phyloP scores from a whole-genome alignment of 2,113 vertebrate genomes.

The Ammodytes dubius region DNA sequence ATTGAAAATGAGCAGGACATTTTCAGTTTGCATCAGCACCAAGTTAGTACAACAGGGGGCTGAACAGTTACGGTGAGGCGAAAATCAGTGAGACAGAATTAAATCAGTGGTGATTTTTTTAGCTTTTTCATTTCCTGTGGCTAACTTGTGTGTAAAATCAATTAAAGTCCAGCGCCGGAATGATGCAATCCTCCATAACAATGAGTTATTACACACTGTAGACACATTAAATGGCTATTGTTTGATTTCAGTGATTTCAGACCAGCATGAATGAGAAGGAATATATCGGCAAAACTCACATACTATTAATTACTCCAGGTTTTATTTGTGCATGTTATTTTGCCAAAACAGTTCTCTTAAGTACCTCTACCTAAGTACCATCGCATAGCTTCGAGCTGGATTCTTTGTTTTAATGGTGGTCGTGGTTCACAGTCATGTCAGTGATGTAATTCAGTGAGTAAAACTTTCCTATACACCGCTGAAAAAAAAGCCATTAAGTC shows the following conservation, averaged over 20 bases:
- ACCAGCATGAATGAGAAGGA: background rate
- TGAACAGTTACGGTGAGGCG: background rate
- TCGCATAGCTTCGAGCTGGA: constrained; percentile 8
- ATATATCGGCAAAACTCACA: background rate
- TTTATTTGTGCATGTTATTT: constrained; percentile 4
- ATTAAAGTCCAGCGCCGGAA: background rate
- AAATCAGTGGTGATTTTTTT: background rate
- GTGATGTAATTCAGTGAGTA: constrained; percentile 71
- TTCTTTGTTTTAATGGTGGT: constrained; percentile 32
- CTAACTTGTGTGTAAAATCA: background rate
- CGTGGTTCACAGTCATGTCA: constrained; percentile 59
- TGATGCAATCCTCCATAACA: background rate
- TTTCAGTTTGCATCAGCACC: background rate
- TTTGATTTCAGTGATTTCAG: background rate
- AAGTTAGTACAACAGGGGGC: background rate
- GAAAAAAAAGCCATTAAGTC: constrained; percentile 27
- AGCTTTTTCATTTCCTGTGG: background rate
- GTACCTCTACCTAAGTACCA: constrained; percentile 1
- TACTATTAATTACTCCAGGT: constrained; percentile 6
- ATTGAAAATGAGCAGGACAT: background rate
- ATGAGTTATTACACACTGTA: constrained; percentile 7
- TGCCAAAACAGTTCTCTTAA: background rate
- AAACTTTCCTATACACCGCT: constrained; percentile 68
- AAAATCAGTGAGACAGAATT: background rate
- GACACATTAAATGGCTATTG: background rate